Evolutionary conservation across 2,797 vertebrate genomes (phyloP).

Genomic region (Melanotaenia nigrans): DNA sequence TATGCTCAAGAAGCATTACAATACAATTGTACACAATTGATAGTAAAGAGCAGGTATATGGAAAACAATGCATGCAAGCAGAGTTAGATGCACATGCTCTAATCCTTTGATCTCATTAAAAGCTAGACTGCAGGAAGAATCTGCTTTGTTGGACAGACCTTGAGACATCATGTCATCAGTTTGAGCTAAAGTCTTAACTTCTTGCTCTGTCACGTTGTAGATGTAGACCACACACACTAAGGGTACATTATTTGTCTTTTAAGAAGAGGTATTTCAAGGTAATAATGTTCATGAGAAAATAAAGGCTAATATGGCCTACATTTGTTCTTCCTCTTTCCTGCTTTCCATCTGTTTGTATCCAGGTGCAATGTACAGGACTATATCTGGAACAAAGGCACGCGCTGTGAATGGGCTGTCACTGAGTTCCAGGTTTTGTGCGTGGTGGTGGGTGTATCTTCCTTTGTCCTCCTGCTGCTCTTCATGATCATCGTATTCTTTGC

Average conservation of each 20-base stretch:
- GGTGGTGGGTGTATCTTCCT: constrained; percentile 88
- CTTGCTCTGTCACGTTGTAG: constrained; percentile 20
- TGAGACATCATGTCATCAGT: constrained; percentile 51
- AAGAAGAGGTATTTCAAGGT: not conserved
- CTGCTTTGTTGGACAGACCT: constrained; percentile 61
- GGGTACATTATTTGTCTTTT: constrained; percentile 7
- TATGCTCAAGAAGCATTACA: not conserved
- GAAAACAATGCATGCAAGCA: constrained; percentile 13
- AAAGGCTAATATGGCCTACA: not conserved
- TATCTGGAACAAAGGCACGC: constrained; percentile 96
- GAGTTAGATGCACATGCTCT: constrained; percentile 29
- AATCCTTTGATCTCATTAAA: constrained; percentile 78
- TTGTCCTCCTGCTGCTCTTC: constrained; percentile 91
- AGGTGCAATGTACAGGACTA: constrained; percentile 91
- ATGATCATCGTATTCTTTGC: constrained; percentile 98
- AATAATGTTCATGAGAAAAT: not conserved
- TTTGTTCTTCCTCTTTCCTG: not conserved
- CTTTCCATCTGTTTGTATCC: constrained; percentile 9
- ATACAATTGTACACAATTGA: not conserved
- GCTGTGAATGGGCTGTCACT: constrained; percentile 94
- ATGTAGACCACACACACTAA: constrained; percentile 22
- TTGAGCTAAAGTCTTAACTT: constrained; percentile 44
- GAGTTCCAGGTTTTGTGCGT: constrained; percentile 97
- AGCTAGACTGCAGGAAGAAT: constrained; percentile 53
- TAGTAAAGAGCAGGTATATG: constrained; percentile 13